Percentiles rank a stretch among this genome's conserved stretches.
Conservation (phyloP, 2,113 vertebrate genomes). For the Caretta caretta region DNA sequence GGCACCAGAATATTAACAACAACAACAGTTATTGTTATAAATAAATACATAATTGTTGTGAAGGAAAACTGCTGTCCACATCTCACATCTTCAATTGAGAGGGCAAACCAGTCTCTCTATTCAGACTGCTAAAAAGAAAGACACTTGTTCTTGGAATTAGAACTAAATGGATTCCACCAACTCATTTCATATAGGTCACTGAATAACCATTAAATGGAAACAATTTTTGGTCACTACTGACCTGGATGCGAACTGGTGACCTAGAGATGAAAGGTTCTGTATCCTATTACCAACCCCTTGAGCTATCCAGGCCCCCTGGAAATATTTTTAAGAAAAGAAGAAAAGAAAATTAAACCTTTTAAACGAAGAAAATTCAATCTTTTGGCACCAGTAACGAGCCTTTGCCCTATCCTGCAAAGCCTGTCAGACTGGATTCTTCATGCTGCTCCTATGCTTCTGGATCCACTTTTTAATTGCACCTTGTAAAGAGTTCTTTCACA, state of each 20-base stretch:
- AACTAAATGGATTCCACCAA: slow-evolving; percentile 51
- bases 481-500: slow-evolving; percentile 18
- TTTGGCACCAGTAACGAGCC: neutral
- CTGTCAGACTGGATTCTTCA: neutral
- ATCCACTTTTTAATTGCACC: neutral
- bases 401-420: neutral
- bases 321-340: slow-evolving; percentile 74
- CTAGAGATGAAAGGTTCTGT: slow-evolving; percentile 76
- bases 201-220: slow-evolving; percentile 66
- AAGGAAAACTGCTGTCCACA: neutral
- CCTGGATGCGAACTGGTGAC: slow-evolving; percentile 74
- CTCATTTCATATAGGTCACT: slow-evolving; percentile 50
- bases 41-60: neutral
- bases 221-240: slow-evolving; percentile 74
- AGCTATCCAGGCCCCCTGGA: slow-evolving; percentile 75
- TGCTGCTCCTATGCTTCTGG: neutral
- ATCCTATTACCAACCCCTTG: slow-evolving; percentile 76
- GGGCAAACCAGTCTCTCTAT: neutral
- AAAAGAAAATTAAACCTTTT: slow-evolving; percentile 74
- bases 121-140: slow-evolving; percentile 20
- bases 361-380: slow-evolving; percentile 72
- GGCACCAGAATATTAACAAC: slow-evolving; percentile 38
- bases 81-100: slow-evolving; percentile 21
- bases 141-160: slow-evolving; percentile 1
- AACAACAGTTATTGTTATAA: slow-evolving; percentile 21